Conservation (phyloP, 23 tunicate genomes). For the Trididemnum clinides region DNA sequence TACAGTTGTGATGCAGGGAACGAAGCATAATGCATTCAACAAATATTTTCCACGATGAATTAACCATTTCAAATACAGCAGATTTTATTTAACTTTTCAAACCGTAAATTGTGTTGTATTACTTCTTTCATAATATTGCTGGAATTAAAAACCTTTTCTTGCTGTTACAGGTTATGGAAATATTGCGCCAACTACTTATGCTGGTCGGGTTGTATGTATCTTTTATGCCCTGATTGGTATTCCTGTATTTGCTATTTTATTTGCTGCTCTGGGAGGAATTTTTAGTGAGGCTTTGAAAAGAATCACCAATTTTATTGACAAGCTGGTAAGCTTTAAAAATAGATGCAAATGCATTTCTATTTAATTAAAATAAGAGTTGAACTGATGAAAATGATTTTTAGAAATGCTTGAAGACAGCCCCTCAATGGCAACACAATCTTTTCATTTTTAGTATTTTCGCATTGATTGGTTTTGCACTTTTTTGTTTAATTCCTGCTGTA, state of each 20-base stretch:
- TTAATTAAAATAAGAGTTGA: background rate
- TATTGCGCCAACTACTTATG: constrained; percentile 44
- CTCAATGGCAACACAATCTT: constrained; percentile 14
- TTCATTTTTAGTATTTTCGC: constrained; percentile 26
- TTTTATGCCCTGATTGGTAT: constrained; percentile 77
- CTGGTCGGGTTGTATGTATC: constrained; percentile 55
- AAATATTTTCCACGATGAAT: no score
- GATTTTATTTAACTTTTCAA: no score
- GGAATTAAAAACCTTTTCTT: no score
- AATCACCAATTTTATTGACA: background rate
- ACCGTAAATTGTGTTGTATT: no score
- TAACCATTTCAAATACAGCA: no score
- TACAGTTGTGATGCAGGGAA: no score
- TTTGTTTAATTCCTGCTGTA: constrained; percentile 60
- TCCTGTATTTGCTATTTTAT: constrained; percentile 74
- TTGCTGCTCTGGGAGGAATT: constrained; percentile 34
- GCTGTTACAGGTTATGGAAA: constrained; percentile 68
- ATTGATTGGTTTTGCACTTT: constrained; percentile 52
- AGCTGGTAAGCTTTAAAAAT: background rate
- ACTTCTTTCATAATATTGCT: no score
- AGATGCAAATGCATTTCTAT: background rate
- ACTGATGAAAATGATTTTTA: background rate
- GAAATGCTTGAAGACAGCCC: no score
- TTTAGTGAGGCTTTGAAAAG: constrained; percentile 1
- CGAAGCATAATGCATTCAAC: no score